Evolutionary conservation across 2,888 invertebrate genomes (phyloP).

Genomic region (Elmis aenea): DNA sequence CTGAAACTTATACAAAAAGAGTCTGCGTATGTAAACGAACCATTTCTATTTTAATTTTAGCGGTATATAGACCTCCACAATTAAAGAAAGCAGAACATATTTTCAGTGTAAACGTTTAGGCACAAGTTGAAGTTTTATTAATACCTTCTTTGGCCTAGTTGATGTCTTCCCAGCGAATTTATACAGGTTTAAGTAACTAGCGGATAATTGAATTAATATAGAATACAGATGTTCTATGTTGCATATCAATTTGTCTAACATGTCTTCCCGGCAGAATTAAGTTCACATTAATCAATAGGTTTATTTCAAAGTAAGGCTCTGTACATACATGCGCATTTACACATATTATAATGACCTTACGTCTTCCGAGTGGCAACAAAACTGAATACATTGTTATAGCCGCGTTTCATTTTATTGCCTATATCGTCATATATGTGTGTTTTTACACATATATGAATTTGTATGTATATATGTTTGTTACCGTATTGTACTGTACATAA

Average conservation of each 20-base stretch:
- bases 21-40: too few relatives aligned
- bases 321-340: too few relatives aligned
- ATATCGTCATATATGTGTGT: slow-evolving; percentile 22
- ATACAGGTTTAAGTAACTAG: slow-evolving; percentile 5
- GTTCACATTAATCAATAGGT: too few relatives aligned
- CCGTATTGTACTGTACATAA: slow-evolving; percentile 26
- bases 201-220: neutral
- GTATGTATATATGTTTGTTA: slow-evolving; percentile 30
- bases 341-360: slow-evolving; percentile 12
- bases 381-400: slow-evolving; percentile 11
- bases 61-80: too few relatives aligned
- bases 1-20: too few relatives aligned
- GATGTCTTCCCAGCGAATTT: slow-evolving; percentile 17
- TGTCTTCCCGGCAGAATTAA: too few relatives aligned
- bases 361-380: slow-evolving; percentile 19
- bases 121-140: too few relatives aligned
- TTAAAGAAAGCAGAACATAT: too few relatives aligned
- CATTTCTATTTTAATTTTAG: too few relatives aligned
- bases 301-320: too few relatives aligned
- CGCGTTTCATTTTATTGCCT: slow-evolving; percentile 19
- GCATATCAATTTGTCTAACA: slow-evolving; percentile 16
- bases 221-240: slow-evolving; percentile 7
- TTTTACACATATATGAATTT: slow-evolving; percentile 22
- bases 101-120: too few relatives aligned
- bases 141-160: slow-evolving; percentile 17